Evolutionary conservation across 2,113 vertebrate genomes (phyloP).

Genomic region (Chauna torquata): DNA sequence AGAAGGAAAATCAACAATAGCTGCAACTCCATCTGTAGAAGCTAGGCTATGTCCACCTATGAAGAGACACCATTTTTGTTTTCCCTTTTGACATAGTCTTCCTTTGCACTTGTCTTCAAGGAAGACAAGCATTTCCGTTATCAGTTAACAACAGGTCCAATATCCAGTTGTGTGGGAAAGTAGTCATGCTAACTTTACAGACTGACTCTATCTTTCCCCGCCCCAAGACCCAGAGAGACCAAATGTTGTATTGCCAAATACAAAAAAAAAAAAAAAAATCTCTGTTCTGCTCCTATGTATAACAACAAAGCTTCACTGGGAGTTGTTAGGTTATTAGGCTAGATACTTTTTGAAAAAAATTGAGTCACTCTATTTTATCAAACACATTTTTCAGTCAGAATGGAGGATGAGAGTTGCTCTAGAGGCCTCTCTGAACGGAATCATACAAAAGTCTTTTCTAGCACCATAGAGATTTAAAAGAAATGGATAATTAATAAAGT

Average conservation of each 20-base stretch:
- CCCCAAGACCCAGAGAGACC: neutral
- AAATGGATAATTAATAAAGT: neutral
- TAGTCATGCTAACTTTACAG: neutral
- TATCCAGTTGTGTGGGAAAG: neutral
- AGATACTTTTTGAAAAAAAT: neutral
- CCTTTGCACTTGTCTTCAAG: neutral
- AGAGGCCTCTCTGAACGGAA: neutral
- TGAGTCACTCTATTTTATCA: neutral
- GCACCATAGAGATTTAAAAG: neutral
- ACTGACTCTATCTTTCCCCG: neutral
- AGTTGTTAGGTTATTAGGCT: neutral
- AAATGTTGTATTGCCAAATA: neutral
- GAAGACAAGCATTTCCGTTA: neutral
- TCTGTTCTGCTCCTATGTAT: neutral
- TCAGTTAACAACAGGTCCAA: neutral
- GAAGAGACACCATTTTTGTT: neutral
- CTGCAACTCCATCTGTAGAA: neutral
- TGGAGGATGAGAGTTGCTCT: neutral
- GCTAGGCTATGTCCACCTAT: neutral
- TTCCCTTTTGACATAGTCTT: neutral
- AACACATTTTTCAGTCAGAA: neutral
- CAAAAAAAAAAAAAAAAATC: neutral
- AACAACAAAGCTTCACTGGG: neutral
- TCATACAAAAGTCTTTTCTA: neutral
- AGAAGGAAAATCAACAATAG: neutral